Evolutionary conservation across 2,113 vertebrate genomes (phyloP), one percentile per base, ranked within the genome.

Genomic region (Sorex fumeus): DNA sequence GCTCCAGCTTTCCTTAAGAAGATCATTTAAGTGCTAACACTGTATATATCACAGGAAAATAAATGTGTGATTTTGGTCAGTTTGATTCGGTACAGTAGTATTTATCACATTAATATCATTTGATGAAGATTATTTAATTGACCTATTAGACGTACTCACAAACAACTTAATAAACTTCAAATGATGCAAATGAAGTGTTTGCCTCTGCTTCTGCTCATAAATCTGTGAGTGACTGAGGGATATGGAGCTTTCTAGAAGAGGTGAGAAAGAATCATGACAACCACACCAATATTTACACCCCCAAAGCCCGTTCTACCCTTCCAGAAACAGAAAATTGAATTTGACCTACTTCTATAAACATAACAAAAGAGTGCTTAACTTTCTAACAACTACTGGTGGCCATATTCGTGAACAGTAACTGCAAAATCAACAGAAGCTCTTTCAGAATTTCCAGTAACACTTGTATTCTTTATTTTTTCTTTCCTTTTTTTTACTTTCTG

Each of bases 1-100:
- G n/a, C n/a, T n/a, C n/a, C n/a, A n/a, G n/a, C n/a, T 66, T 13
- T 64, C 47, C 70, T 75, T 69, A 89, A 32, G 40, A 87, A 95
- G 18, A 47, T 47, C 47, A 75, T 67, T 90, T 43, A 62, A 53
- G 3, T 69, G 78, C 43, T 78, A 36, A 47, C 34, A 71, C 30
- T 94, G 23, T 84, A 23, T 64, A 18, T 43, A 75, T 75, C 23
- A 66, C 28, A 8, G 75, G 4, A 34, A 86, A 83, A 10, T 32
- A 53, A 13, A 27, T 27, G 27, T 40, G 27, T 43, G 25, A 60
- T 19, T 87, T 36, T 70, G 32, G 64, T 79, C 21, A 70, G 13
- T 80, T 53, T 74, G 12, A n/a, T n/a, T n/a, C 28, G 2, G 3
- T 66, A 57, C 69, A 43, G 28, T 75, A 19, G 1, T 84, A 25